phyloP scores from a whole-genome alignment of 2,888 invertebrate genomes.

The Coleophora deauratella region DNA sequence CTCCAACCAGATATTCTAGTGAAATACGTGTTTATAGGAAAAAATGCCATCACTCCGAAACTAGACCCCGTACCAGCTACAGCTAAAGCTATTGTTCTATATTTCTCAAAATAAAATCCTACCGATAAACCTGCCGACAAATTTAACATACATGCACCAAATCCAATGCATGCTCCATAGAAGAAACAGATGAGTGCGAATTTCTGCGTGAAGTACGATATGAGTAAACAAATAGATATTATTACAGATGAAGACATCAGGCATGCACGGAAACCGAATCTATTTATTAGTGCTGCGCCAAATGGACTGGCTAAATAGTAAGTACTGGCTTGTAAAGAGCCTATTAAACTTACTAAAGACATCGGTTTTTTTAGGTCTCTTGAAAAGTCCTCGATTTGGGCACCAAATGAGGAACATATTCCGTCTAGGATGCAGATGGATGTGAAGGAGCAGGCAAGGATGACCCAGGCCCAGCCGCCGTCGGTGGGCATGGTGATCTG shows the following conservation, averaged over 20 bases:
- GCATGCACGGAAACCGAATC: constrained; percentile 57
- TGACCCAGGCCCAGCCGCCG: constrained; percentile 14
- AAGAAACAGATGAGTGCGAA: constrained; percentile 36
- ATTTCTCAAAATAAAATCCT: constrained; percentile 61
- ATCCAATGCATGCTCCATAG: constrained; percentile 45
- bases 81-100: constrained; percentile 47
- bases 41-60: constrained; percentile 49
- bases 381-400: constrained; percentile 27
- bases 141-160: constrained; percentile 49
- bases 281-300: constrained; percentile 54
- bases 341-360: constrained; percentile 43
- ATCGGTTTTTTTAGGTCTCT: constrained; percentile 33
- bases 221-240: constrained; percentile 36
- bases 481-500: constrained; percentile 8
- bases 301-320: constrained; percentile 50
- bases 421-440: constrained; percentile 6
- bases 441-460: constrained; percentile 4
- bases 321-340: constrained; percentile 48
- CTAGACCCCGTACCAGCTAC: constrained; percentile 49
- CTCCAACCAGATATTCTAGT: constrained; percentile 52
- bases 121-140: constrained; percentile 48
- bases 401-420: constrained; percentile 2
- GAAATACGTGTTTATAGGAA: constrained; percentile 41
- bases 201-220: constrained; percentile 40
- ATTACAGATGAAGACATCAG: constrained; percentile 50